Evolutionary conservation across 1,140 invertebrate species (phyloP), one percentile per base, ranked within the genome.

Genomic region (Drosophila suzukii): DNA sequence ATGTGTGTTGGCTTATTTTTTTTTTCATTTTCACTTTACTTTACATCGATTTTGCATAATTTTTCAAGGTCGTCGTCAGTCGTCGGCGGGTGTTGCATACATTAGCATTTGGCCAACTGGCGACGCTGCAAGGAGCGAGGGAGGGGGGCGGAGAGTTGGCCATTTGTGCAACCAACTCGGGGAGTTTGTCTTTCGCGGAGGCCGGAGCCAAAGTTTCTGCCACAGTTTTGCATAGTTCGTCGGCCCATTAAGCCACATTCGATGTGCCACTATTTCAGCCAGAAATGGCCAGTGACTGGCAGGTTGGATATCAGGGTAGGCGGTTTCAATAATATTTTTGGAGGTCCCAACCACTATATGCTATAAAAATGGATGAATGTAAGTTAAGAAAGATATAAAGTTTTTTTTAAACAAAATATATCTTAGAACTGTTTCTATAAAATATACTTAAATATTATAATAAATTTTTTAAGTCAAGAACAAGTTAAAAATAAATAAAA

Each of bases 11-110:
- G 68, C 39, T 78, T 47, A 56, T 47, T 77, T 59, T 54, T 59
- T 54, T 58, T 57, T 62, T 65, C 32, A 34, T 8, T 71, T 55
- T 27, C 27, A 58, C 68, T 85, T 81, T 81, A 73, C 81, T 81
- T 89, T 89, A 85, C 85, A 90, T 90, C 78, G 85, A 90, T 90
- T 90, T 90, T 90, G 85, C 81, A 90, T 90, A 90, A 90, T 90
- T 89, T 90, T 90, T 90, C 85, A 90, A 90, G 85, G 85, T 90
- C 85, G 86, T 74, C 83, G 83, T 82, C 75, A 63, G 83, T 59
- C 81, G 75, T 56, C 59, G 38, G 67, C 67, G 84, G 79, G 85
- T 90, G 78, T 82, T 90, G 86, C 81, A 90, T 90, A 90, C 65
- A 90, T 90, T 90, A 90, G 86, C 85, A 90, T 90, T 86, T 84